Evolutionary conservation across 2,113 vertebrate species (phyloP).

Genomic region (Nesogale talazaci): DNA sequence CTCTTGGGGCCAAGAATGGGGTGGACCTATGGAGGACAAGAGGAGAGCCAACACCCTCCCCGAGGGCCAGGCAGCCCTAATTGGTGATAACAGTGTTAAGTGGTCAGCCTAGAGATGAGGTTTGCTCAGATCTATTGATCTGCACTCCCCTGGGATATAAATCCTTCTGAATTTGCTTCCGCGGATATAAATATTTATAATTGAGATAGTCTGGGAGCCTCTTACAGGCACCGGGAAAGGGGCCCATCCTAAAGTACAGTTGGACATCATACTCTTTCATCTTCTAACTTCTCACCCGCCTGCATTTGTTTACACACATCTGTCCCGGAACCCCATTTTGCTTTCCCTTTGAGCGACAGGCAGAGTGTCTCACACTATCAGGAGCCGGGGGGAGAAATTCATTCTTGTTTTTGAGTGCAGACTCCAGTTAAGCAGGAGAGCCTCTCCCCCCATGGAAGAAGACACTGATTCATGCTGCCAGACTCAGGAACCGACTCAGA

Average conservation of each 20-base stretch:
- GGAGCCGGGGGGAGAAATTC: constrained; percentile 34
- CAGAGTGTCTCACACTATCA: constrained; percentile 61
- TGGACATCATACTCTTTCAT: neutral
- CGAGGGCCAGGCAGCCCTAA: constrained; percentile 69
- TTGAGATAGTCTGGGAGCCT: constrained; percentile 55
- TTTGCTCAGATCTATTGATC: constrained; percentile 78
- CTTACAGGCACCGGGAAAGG: constrained; percentile 29
- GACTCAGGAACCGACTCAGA: neutral
- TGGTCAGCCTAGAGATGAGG: constrained; percentile 73
- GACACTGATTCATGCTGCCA: neutral
- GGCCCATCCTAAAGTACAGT: constrained; percentile 66
- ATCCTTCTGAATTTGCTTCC: constrained; percentile 70
- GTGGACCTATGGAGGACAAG: constrained; percentile 62
- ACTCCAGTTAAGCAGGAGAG: constrained; percentile 41
- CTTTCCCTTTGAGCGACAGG: neutral
- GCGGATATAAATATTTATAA: constrained; percentile 65
- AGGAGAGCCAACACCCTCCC: constrained; percentile 67
- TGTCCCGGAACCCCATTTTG: constrained; percentile 24
- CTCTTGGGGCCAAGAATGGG: constrained; percentile 65
- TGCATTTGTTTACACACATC: neutral
- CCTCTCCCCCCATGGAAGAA: rapidly evolving
- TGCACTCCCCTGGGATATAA: constrained; percentile 64
- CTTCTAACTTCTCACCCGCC: neutral
- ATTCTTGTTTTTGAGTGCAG: constrained; percentile 54
- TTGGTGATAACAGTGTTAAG: constrained; percentile 68